A percentile compares a stretch with the other conserved stretches of the same genome.
phyloP scores from a whole-genome alignment of 2,888 invertebrate genomes.

The Laspeyria flexula region DNA sequence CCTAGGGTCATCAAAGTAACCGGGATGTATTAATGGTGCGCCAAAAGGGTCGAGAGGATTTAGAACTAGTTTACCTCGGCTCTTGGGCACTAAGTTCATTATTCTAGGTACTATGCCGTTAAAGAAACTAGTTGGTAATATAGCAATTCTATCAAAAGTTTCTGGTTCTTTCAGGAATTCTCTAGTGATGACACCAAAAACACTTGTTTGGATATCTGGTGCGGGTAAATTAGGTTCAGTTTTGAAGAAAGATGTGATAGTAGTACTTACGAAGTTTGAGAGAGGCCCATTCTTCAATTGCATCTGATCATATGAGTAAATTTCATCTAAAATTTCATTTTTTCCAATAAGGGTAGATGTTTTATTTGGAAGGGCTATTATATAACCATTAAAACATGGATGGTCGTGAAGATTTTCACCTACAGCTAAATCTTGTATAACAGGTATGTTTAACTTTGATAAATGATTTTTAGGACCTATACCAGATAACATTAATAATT shows the following conservation, averaged over 20 bases:
- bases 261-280: constrained; percentile 82
- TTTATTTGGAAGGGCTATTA: constrained; percentile 81
- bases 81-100: constrained; percentile 86
- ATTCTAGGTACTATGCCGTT: constrained; percentile 85
- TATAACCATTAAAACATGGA: constrained; percentile 68
- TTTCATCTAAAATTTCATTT: constrained; percentile 64
- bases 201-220: constrained; percentile 87
- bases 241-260: constrained; percentile 85
- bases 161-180: constrained; percentile 84
- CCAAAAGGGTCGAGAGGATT: constrained; percentile 89
- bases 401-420: constrained; percentile 70
- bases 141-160: constrained; percentile 49
- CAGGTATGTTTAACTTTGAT: constrained; percentile 52
- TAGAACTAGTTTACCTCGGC: constrained; percentile 86
- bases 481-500: constrained; percentile 70
- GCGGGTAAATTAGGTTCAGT: constrained; percentile 63
- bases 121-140: constrained; percentile 86
- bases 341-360: constrained; percentile 73
- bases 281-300: constrained; percentile 74
- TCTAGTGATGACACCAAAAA: constrained; percentile 76
- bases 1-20: constrained; percentile 85
- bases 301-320: constrained; percentile 63
- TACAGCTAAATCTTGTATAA: constrained; percentile 59
- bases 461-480: constrained; percentile 68
- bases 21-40: constrained; percentile 89